phyloP scores from a whole-genome alignment of 37 sponge, comb jelly and placozoan genomes.

The Diacarnus erythraeanus region DNA sequence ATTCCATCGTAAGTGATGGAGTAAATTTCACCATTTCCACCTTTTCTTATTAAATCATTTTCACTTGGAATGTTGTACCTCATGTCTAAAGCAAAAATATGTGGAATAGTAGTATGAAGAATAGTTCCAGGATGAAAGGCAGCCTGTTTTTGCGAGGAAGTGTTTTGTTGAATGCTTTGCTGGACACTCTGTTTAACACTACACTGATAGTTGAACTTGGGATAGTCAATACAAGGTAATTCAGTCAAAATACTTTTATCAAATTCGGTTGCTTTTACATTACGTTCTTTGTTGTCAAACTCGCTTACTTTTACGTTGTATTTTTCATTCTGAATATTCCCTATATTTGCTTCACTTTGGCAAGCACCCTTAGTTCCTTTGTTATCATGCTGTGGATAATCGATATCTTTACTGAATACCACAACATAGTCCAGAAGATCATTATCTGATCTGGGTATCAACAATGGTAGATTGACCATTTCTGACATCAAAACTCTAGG shows the following conservation, averaged over 20 bases:
- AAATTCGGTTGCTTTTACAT: neutral
- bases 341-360: neutral
- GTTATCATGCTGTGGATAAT: neutral
- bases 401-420: too few species aligned
- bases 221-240: neutral
- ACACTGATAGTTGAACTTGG: neutral
- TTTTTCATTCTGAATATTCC: neutral
- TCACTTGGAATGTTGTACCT: neutral
- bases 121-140: neutral
- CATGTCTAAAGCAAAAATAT: neutral
- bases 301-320: too few species aligned
- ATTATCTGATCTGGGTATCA: neutral
- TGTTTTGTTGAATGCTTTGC: neutral
- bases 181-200: neutral
- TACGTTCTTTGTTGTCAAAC: neutral
- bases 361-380: too few species aligned
- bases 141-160: neutral
- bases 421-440: neutral
- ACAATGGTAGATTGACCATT: neutral
- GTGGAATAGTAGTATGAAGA: neutral
- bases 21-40: slow-evolving; percentile 1
- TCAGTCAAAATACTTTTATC: neutral
- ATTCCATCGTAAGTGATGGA: neutral
- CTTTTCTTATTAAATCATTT: neutral
- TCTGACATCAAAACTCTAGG: neutral